Conservation (phyloP, 2,113 vertebrate genomes). For the Lophius piscatorius region DNA sequence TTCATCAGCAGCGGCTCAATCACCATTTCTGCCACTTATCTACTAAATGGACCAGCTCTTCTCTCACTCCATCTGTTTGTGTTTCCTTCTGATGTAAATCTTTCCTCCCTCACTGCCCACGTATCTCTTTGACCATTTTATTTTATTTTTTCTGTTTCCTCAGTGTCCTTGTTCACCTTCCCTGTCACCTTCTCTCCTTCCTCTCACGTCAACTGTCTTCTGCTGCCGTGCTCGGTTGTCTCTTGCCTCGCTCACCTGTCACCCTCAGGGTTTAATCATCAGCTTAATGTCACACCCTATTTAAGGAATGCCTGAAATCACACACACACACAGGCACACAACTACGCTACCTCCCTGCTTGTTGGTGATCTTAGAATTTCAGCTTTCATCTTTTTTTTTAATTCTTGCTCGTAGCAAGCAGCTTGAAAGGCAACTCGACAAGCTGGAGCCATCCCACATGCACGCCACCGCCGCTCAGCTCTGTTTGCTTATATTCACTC, state of each 20-base stretch:
- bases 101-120: not conserved
- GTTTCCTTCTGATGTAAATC: not conserved
- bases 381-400: slow-evolving; percentile 5
- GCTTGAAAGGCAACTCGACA: slow-evolving; percentile 23
- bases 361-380: slow-evolving; percentile 4
- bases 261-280: slow-evolving; percentile 55
- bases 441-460: slow-evolving; percentile 9
- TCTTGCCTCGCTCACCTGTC: slow-evolving; percentile 51
- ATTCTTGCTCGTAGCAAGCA: slow-evolving; percentile 1
- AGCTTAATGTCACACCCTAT: slow-evolving; percentile 60
- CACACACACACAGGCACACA: not conserved
- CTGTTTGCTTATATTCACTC: slow-evolving; percentile 19
- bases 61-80: slow-evolving; percentile 5
- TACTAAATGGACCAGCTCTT: slow-evolving; percentile 25
- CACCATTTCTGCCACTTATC: slow-evolving; percentile 43
- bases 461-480: slow-evolving; percentile 11
- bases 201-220: slow-evolving; percentile 38
- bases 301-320: slow-evolving; percentile 31
- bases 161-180: slow-evolving; percentile 8
- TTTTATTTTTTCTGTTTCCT: not conserved
- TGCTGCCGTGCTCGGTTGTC: slow-evolving; percentile 19
- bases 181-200: slow-evolving; percentile 19
- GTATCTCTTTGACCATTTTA: not conserved
- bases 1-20: slow-evolving; percentile 39
- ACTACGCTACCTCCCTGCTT: slow-evolving; percentile 5